Percentiles rank a stretch among this genome's conserved stretches.
phyloP scores from a whole-genome alignment of 1,140 invertebrate species.

The Charaxes varanes region DNA sequence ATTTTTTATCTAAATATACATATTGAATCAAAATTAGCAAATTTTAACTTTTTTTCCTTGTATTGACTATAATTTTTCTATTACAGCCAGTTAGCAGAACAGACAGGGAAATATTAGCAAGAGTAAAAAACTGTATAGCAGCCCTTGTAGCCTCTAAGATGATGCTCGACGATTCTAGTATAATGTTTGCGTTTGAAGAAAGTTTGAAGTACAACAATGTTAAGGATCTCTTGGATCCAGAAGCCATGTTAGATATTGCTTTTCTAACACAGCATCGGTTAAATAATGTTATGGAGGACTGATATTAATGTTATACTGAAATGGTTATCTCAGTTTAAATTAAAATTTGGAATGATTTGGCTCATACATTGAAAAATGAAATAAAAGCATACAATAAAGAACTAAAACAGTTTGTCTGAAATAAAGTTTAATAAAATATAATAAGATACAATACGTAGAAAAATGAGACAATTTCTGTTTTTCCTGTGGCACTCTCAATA shows the following conservation, averaged over 20 bases:
- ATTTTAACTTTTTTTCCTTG: too few relatives aligned
- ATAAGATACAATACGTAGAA: constrained; percentile 9
- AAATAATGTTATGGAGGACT: constrained; percentile 45
- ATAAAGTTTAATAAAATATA: too few relatives aligned
- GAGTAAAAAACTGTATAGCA: constrained; percentile 92
- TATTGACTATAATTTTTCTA: too few relatives aligned
- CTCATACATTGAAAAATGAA: constrained; percentile 1
- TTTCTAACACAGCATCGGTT: constrained; percentile 81
- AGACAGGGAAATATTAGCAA: constrained; percentile 88
- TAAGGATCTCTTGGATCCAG: constrained; percentile 86
- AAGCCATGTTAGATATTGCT: constrained; percentile 87
- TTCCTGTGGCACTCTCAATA: constrained; percentile 5
- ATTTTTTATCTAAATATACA: too few relatives aligned
- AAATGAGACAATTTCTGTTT: constrained; percentile 7
- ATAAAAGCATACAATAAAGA: neutral
- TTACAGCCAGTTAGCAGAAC: constrained; percentile 79
- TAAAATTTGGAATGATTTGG: too few relatives aligned
- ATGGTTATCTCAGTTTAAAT: neutral
- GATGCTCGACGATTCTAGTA: constrained; percentile 93
- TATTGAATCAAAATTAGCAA: too few relatives aligned
- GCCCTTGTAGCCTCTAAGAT: constrained; percentile 90
- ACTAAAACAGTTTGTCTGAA: too few relatives aligned
- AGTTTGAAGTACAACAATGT: constrained; percentile 87
- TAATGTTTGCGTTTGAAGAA: constrained; percentile 93
- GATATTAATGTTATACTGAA: constrained; percentile 7